These are phyloP conservation scores for Epinotia demarniana DNA, from an alignment of 2,888 invertebrate genomes.

Conservation along the genomic window DNA sequence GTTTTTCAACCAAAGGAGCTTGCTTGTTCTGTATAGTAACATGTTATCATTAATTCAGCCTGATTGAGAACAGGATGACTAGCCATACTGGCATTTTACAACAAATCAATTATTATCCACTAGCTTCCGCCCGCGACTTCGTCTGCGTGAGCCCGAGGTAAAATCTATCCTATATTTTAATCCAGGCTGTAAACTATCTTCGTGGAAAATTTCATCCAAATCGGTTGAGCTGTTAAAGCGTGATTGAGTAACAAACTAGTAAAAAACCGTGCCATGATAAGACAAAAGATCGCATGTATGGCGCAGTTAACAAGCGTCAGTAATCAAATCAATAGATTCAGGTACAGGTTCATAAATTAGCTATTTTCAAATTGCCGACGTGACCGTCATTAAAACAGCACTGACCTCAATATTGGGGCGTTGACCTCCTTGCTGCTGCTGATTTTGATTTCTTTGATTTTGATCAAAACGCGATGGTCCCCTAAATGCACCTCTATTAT, in stretches of 20 bases:
- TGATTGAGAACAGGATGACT: too few relatives aligned
- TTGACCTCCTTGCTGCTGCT: constrained; percentile 75
- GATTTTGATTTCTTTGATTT: constrained; percentile 61
- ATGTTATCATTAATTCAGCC: neutral
- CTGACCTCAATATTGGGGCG: constrained; percentile 73
- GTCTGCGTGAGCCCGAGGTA: too few relatives aligned
- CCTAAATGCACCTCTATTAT: constrained; percentile 70
- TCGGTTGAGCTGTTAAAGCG: too few relatives aligned
- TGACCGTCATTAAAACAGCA: constrained; percentile 37
- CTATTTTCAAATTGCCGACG: constrained; percentile 2
- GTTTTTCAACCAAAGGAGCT: constrained; percentile 47
- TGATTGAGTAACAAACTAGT: neutral
- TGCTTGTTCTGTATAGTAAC: constrained; percentile 46
- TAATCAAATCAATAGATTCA: neutral
- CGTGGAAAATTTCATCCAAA: too few relatives aligned
- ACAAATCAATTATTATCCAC: neutral
- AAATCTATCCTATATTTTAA: too few relatives aligned
- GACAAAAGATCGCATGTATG: neutral
- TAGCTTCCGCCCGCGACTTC: too few relatives aligned
- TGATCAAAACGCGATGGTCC: constrained; percentile 75
- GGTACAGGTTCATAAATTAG: neutral
- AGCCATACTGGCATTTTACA: too few relatives aligned
- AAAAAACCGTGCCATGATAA: neutral
- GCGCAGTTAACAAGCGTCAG: neutral
- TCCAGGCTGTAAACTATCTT: too few relatives aligned